Percentiles rank a stretch among this genome's conserved stretches.
Evolutionary conservation across 30 jellyfish, hydroid and myxozoan species (phyloP).

Genomic region (Cassiopea andromeda): DNA sequence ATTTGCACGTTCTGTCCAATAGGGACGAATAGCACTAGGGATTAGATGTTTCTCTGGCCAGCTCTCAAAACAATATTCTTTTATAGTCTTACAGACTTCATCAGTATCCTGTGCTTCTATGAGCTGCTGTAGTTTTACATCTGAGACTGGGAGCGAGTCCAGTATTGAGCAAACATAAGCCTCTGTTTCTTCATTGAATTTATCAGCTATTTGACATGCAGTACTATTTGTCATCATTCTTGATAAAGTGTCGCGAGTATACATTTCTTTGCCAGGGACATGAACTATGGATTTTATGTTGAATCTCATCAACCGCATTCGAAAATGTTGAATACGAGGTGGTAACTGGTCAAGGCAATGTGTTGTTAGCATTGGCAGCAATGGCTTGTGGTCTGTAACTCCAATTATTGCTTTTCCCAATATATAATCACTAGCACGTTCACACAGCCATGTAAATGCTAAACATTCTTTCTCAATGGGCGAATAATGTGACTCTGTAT

Average conservation of each 20-base stretch:
- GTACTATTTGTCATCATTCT: neutral
- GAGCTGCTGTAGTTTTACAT: too few species aligned
- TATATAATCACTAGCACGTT: constrained; percentile 11
- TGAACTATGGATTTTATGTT: neutral
- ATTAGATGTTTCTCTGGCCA: neutral
- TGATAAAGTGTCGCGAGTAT: constrained; percentile 3
- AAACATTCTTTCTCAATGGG: constrained; percentile 32
- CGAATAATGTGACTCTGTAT: constrained; percentile 24
- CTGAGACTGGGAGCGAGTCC: too few species aligned
- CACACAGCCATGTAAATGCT: constrained; percentile 41
- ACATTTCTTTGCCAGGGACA: constrained; percentile 11
- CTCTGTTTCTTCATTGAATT: neutral
- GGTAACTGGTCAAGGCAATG: constrained; percentile 15
- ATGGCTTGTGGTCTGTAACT: neutral
- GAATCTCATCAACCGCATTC: constrained; percentile 24
- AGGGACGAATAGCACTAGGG: too few species aligned
- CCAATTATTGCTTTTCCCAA: neutral
- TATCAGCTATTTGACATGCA: neutral
- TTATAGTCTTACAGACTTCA: too few species aligned
- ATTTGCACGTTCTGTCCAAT: too few species aligned
- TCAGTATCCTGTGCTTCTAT: too few species aligned
- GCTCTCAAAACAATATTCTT: too few species aligned
- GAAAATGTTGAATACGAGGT: constrained; percentile 1
- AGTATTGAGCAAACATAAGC: too few species aligned
- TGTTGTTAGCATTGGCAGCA: neutral